Base-by-base conservation (phyloP, 1,140 invertebrate species). In the Zaprionus ghesquierei region DNA sequence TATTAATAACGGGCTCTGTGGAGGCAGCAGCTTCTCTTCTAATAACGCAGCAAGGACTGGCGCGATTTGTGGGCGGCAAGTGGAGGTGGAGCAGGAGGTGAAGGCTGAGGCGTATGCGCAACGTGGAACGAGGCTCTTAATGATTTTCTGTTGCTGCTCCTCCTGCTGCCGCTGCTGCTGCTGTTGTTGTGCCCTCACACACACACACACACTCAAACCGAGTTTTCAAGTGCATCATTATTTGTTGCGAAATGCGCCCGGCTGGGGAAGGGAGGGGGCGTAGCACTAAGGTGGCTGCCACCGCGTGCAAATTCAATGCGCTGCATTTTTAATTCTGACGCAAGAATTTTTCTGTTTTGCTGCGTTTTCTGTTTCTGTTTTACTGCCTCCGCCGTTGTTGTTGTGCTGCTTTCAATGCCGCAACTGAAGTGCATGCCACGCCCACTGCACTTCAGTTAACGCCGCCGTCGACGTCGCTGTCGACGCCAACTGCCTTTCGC, bases 201-300 rank as follows among this genome's bases (percentile, higher is more conserved):
- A 54, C 50, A 35, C 58, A 66, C 70, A 74, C 72, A 75, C 63
- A 79, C 61, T 64, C 69, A 51, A 62, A 59, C 68, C 70, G 63
- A 79, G 70, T 89, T 86, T 89, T 89, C 84, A 89, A 89, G 84
- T 89, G 84, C 85, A 89, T 89, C 84, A 89, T 89, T 89, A 89
- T 89, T 89, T 89, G 84, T 89, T 89, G 84, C 84, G 78, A 89
- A 85, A 75, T 69, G 64, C 62, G 65, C 41, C 22, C 12, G 63
- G 63, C 44, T 31, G n/a, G 23, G 29, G 49, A 66, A 63, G 25
- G 33, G 13, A 15, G 12, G 35, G 20, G 50, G 49, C 13, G 27
- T 44, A 50, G 65, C 59, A 33, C 33, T 51, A 58, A 51, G 66
- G 66, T 56, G 44, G 53, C 62, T 15, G 59, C 49, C 15, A 22